These are phyloP conservation scores for Lepidurus couesii DNA, from an alignment of 1,140 invertebrate genomes.

Conservation along the genomic window DNA sequence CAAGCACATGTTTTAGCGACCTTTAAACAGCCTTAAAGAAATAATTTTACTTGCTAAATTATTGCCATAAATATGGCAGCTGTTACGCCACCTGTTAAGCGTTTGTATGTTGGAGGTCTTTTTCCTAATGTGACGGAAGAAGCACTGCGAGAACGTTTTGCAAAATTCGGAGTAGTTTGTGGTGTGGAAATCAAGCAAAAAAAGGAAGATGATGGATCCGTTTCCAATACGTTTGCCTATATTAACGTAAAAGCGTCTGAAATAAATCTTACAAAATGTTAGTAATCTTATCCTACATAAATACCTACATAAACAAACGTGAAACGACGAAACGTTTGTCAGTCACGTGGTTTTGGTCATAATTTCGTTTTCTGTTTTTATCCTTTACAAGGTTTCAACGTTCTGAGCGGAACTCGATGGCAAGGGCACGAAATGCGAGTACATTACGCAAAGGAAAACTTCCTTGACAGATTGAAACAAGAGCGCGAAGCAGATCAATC, in stretches of 20 bases:
- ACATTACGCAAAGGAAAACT: background rate
- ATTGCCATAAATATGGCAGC: background rate
- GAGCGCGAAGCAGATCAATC: background rate
- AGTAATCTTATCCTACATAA: background rate
- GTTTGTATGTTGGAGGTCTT: background rate
- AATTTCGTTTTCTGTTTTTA: background rate
- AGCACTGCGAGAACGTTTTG: background rate
- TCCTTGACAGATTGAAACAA: background rate
- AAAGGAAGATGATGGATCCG: background rate
- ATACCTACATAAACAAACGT: background rate
- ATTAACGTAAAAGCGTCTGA: background rate
- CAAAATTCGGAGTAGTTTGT: background rate
- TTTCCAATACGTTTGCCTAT: background rate
- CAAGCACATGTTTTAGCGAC: background rate
- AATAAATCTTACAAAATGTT: background rate
- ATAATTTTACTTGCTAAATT: background rate
- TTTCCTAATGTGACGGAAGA: background rate
- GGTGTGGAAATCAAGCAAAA: slow-evolving; percentile 11
- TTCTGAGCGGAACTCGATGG: background rate
- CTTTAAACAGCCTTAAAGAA: background rate
- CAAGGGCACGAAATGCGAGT: slow-evolving; percentile 9
- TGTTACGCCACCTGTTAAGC: background rate
- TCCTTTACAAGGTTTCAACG: background rate
- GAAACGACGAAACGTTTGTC: too few relatives aligned
- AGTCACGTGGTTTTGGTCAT: background rate